Conservation (phyloP, 2,888 invertebrate genomes). For the Andrena bucephala region DNA sequence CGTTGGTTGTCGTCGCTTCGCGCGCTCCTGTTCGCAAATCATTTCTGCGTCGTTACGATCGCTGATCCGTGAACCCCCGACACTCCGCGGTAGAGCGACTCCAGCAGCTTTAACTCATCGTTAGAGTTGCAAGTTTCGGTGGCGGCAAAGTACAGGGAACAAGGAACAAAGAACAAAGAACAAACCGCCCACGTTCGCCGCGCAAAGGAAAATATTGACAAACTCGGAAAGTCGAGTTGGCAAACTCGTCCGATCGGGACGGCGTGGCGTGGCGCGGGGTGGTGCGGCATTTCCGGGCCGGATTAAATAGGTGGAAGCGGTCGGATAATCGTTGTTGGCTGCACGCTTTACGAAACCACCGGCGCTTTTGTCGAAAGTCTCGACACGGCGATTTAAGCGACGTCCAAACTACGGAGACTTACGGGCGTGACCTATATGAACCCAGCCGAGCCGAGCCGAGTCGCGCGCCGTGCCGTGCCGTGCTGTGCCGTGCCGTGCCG, state of each 20-base stretch:
- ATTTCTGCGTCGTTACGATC: slow-evolving; percentile 29
- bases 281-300: slow-evolving; percentile 1
- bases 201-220: slow-evolving; percentile 9
- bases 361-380: slow-evolving; percentile 50
- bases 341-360: slow-evolving; percentile 28
- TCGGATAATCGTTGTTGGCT: slow-evolving; percentile 45
- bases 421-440: slow-evolving; percentile 69
- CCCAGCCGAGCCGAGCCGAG: slow-evolving; percentile 1
- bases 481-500: too few relatives aligned
- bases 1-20: too few relatives aligned
- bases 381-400: slow-evolving; percentile 66
- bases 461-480: background rate
- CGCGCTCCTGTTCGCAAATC: slow-evolving; percentile 19
- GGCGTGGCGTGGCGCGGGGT: too few relatives aligned
- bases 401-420: slow-evolving; percentile 70
- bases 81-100: background rate
- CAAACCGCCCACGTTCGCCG: background rate
- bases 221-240: background rate
- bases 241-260: slow-evolving; percentile 2
- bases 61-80: slow-evolving; percentile 3
- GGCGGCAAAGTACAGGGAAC: background rate
- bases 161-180: background rate
- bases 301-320: slow-evolving; percentile 14
- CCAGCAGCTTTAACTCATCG: background rate
- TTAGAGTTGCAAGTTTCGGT: background rate